These are phyloP conservation scores for Platorchestia sp. DNA, from an alignment of 1,140 invertebrate species.

Conservation along the genomic window DNA sequence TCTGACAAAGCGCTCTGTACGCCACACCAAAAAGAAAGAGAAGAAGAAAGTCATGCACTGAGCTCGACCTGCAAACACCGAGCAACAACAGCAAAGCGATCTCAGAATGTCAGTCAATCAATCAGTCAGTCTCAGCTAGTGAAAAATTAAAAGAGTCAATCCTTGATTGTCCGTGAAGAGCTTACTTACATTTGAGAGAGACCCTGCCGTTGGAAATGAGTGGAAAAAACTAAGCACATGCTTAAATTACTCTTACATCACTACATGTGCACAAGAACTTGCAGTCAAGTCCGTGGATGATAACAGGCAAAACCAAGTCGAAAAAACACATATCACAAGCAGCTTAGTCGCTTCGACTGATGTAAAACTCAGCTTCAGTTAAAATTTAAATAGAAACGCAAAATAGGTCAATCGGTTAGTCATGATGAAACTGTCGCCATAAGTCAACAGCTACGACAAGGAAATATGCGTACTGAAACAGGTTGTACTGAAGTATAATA, in stretches of 20 bases:
- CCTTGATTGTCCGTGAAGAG: not conserved
- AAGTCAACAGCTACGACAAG: not conserved
- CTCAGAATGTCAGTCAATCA: not conserved
- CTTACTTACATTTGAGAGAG: not conserved
- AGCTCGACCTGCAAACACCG: not conserved
- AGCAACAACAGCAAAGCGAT: not conserved
- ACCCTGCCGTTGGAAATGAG: not conserved
- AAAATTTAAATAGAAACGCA: not conserved
- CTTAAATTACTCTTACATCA: not conserved
- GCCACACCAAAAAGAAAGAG: constrained; percentile 71
- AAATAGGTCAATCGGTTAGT: not conserved
- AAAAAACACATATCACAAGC: not conserved
- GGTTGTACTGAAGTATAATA: not conserved
- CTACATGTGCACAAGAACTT: not conserved
- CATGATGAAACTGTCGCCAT: not conserved
- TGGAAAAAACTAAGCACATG: not conserved
- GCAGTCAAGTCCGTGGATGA: not conserved
- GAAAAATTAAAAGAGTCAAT: no score
- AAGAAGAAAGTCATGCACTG: constrained; percentile 31
- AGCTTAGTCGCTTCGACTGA: not conserved
- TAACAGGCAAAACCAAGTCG: not conserved
- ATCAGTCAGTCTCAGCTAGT: not conserved
- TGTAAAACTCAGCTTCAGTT: not conserved
- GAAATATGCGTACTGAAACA: not conserved
- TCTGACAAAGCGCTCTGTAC: constrained; percentile 85